phyloP scores from a whole-genome alignment of 2,888 invertebrate species.

The Ischnus inquisitorius region DNA sequence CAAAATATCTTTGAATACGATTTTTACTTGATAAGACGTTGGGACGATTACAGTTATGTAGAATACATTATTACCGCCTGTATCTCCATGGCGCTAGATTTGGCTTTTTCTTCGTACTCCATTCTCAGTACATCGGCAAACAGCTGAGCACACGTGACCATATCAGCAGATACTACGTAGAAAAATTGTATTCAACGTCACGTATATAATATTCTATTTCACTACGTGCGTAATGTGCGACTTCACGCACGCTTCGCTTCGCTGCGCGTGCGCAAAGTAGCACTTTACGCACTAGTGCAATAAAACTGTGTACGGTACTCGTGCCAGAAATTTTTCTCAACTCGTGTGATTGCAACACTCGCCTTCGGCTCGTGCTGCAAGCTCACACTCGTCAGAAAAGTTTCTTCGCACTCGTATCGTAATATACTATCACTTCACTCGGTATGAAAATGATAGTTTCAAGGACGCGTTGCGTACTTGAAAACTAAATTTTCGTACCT shows the following conservation, averaged over 20 bases:
- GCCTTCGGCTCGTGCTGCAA: too few relatives aligned
- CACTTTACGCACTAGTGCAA: too few relatives aligned
- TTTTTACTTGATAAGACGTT: not conserved
- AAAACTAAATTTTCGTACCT: not conserved
- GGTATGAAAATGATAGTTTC: too few relatives aligned
- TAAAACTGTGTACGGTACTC: too few relatives aligned
- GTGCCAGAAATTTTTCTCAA: too few relatives aligned
- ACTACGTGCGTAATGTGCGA: not conserved
- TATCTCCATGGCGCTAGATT: conserved; percentile 3
- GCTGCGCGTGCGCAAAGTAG: too few relatives aligned
- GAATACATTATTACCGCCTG: conserved; percentile 3
- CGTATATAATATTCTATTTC: not conserved
- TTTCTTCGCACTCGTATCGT: too few relatives aligned
- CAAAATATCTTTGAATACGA: not conserved
- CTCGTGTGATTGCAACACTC: too few relatives aligned
- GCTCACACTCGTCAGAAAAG: too few relatives aligned
- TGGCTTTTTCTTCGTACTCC: conserved; percentile 21
- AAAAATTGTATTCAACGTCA: conserved; percentile 1
- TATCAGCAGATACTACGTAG: conserved; percentile 5
- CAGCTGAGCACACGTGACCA: conserved; percentile 2
- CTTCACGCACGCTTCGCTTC: not conserved
- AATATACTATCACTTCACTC: too few relatives aligned
- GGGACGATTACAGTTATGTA: not conserved
- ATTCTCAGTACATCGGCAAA: not conserved
- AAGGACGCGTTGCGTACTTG: not conserved